A percentile compares a stretch with the other conserved stretches of the same genome.
Evolutionary conservation across 2,888 invertebrate genomes (phyloP).

Genomic region (Leucophora obtusa): DNA sequence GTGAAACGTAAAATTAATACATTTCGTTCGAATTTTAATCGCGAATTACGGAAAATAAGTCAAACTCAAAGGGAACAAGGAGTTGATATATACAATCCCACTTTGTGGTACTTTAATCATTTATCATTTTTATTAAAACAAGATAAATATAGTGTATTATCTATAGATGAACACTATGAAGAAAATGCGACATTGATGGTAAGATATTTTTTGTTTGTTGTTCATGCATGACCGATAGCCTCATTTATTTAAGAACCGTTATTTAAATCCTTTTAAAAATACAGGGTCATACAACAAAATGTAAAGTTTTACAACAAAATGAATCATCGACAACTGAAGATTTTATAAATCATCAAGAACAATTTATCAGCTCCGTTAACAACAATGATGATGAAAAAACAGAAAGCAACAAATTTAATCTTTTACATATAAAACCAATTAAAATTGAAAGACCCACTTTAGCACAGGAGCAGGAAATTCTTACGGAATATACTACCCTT

Average conservation of each 20-base stretch:
- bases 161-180: conserved; percentile 17
- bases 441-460: background rate
- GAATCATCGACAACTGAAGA: background rate
- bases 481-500: background rate
- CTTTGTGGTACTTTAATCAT: conserved; percentile 55
- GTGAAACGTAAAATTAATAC: conserved; percentile 58
- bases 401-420: background rate
- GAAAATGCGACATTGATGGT: conserved; percentile 42
- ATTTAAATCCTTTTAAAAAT: conserved; percentile 9
- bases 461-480: background rate
- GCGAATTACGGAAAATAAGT: conserved; percentile 46
- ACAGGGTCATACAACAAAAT: conserved; percentile 19
- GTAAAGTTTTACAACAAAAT: conserved; percentile 7
- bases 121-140: conserved; percentile 43
- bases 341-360: background rate
- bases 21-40: conserved; percentile 50
- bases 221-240: conserved; percentile 47
- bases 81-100: conserved; percentile 26
- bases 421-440: background rate
- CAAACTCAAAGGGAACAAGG: conserved; percentile 19
- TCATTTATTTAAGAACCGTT: conserved; percentile 37
- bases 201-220: conserved; percentile 15
- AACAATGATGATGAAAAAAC: conserved; percentile 1
- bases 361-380: background rate
- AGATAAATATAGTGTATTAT: conserved; percentile 17